These are phyloP conservation scores for Clarias fuscus DNA, from an alignment of 2,797 vertebrate species.

Conservation along the genomic window DNA sequence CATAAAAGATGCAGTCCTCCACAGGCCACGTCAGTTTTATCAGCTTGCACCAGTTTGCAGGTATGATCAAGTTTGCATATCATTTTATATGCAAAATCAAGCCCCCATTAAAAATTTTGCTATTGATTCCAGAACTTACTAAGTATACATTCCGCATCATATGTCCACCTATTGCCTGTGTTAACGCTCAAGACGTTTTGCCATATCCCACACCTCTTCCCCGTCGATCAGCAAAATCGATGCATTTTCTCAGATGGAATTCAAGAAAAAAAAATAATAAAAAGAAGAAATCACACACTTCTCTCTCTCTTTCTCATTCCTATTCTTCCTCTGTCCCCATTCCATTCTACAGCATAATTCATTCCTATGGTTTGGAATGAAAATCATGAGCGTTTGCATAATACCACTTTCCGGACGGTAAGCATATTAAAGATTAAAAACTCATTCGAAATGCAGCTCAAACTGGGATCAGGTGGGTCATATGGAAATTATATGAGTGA, in stretches of 20 bases:
- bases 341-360: not conserved
- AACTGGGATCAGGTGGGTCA: conserved; percentile 18
- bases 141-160: not conserved
- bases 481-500: conserved; percentile 38
- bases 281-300: too few relatives aligned
- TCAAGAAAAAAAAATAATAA: not conserved
- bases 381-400: conserved; percentile 33
- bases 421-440: conserved; percentile 46
- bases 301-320: not conserved
- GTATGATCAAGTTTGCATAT: not conserved
- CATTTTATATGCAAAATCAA: not conserved
- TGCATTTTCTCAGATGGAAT: not conserved
- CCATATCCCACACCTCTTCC: not conserved
- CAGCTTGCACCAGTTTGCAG: not conserved
- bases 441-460: conserved; percentile 39
- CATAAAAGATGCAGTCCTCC: not conserved
- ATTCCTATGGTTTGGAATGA: conserved; percentile 12
- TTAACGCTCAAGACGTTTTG: not conserved
- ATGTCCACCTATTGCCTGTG: not conserved
- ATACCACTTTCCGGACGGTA: conserved; percentile 25
- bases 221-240: not conserved
- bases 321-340: not conserved
- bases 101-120: not conserved
- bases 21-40: not conserved
- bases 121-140: too few relatives aligned